phyloP scores from a whole-genome alignment of 2,888 invertebrate genomes.

The Leucophora obtusa region DNA sequence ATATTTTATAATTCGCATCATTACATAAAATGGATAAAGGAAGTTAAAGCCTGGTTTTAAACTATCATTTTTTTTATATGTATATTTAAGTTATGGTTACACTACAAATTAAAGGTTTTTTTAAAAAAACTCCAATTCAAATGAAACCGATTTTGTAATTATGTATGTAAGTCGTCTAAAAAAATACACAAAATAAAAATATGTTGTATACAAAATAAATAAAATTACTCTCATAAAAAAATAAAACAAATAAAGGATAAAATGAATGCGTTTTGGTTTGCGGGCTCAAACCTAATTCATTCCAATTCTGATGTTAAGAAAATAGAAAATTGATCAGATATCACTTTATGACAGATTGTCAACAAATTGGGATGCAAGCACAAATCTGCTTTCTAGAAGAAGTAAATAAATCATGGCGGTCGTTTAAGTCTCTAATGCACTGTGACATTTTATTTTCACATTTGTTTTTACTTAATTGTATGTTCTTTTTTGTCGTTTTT shows the following conservation, averaged over 20 bases:
- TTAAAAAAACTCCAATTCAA: slow-evolving; percentile 45
- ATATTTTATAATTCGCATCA: slow-evolving; percentile 32
- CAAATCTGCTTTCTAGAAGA: too few species aligned
- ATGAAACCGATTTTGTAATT: slow-evolving; percentile 41
- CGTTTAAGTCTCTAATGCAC: too few species aligned
- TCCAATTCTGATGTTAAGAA: too few species aligned
- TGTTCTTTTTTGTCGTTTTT: too few species aligned
- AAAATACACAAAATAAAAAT: not conserved
- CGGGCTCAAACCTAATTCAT: not conserved
- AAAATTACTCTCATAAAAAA: slow-evolving; percentile 5
- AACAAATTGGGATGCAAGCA: too few species aligned
- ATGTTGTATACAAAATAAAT: not conserved
- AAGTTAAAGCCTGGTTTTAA: slow-evolving; percentile 26
- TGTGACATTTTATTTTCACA: too few species aligned
- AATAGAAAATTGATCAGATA: too few species aligned
- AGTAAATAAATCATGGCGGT: too few species aligned
- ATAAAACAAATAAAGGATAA: slow-evolving; percentile 11
- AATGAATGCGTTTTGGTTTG: not conserved
- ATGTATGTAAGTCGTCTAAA: not conserved
- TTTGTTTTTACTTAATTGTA: too few species aligned
- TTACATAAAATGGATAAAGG: slow-evolving; percentile 5
- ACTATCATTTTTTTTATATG: not conserved
- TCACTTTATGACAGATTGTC: too few species aligned
- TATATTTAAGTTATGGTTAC: slow-evolving; percentile 32
- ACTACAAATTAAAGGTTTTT: slow-evolving; percentile 56